Evolutionary conservation across 1,140 invertebrate genomes (phyloP), one percentile per base, ranked within the genome.

Genomic region (Gryllus bimaculatus): DNA sequence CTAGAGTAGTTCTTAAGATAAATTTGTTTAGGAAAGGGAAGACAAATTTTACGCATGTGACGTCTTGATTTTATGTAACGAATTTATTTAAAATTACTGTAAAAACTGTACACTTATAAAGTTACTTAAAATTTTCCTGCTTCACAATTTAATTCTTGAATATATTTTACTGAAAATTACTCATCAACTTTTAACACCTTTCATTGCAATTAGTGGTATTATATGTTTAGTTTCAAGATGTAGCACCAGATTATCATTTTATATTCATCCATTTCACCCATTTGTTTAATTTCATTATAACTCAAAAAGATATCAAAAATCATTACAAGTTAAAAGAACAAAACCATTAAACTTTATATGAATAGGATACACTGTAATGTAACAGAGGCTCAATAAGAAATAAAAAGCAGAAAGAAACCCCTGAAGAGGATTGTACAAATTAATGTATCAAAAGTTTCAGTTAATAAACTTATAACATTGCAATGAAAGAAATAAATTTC

Each of bases 51-150:
- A 39, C 26, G 26, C 26, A 39, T 39, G 26, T 39, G 1, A 39
- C 26, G 5, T 39, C 26, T 39, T 39, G 26, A 39, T 39, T 66
- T 66, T 66, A 66, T 66, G 54, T 66, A 66, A 66, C 54, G 54
- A 66, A 66, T 66, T 66, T 66, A 66, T 66, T 66, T 66, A 66
- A 66, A 66, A 66, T 66, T 66, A 66, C 54, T 66, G 54, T 66
- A 66, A 66, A 66, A 66, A 66, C 54, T 66, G 54, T 66, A 66
- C 54, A 66, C 54, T 66, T 66, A 66, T 13, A 66, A 66, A 66
- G 54, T 66, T 66, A 66, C 18, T 39, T 39, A 39, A 39, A 39
- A 39, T 13, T 66, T 66, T 66, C 54, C 54, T 66, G 54, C 54
- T 13, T 66, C 54, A 66, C 54, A 66, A 39, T 39, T 66, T 66